Conservation (phyloP, 1,140 invertebrate genomes). For the Bilobella aurantiaca region DNA sequence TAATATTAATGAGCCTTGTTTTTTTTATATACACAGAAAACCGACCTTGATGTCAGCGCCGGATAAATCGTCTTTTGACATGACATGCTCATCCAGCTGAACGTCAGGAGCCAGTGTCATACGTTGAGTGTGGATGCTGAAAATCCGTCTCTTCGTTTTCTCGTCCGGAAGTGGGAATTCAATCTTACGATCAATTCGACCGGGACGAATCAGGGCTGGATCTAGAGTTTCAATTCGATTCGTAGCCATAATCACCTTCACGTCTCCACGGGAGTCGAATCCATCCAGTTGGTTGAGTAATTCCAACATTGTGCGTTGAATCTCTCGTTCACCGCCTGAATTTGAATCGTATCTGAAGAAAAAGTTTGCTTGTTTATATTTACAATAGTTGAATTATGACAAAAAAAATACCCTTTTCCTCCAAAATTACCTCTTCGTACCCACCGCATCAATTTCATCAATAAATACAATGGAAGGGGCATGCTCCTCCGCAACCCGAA, state of each 20-base stretch:
- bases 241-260: conserved; percentile 97
- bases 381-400: no score
- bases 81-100: conserved; percentile 93
- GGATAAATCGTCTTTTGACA: conserved; percentile 98
- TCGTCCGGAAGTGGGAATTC: conserved; percentile 99
- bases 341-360: conserved; percentile 79
- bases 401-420: no score
- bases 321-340: conserved; percentile 97
- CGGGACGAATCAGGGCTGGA: conserved; percentile 95
- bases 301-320: conserved; percentile 99
- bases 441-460: conserved; percentile 99
- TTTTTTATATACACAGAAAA: no score
- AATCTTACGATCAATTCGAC: conserved; percentile 97
- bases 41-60: conserved; percentile 73
- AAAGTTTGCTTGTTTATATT: no score
- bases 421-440: conserved; percentile 68
- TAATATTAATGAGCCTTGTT: background rate
- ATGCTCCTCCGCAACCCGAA: conserved; percentile 97
- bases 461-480: conserved; percentile 99
- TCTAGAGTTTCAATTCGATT: conserved; percentile 99
- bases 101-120: conserved; percentile 98
- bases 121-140: conserved; percentile 93
- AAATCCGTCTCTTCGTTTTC: conserved; percentile 95
- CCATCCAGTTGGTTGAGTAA: conserved; percentile 97
- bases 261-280: conserved; percentile 92